Conservation (phyloP, 2,113 vertebrate genomes). For the Epinephelus moara region DNA sequence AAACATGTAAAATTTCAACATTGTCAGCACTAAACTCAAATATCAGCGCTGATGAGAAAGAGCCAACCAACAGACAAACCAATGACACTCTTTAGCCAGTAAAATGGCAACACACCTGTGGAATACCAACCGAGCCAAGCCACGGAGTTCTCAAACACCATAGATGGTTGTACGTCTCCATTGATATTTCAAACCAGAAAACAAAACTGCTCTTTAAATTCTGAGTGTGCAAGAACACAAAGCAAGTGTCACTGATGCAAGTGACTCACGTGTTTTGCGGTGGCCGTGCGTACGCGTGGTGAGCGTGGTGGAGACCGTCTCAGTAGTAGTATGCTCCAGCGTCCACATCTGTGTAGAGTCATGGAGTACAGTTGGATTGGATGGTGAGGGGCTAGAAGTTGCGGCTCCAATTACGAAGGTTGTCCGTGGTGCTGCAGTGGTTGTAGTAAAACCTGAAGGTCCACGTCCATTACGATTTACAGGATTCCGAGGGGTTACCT, state of each 20-base stretch:
- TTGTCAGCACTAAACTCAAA: background rate
- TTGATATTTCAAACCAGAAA: background rate
- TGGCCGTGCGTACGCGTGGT: slow-evolving; percentile 74
- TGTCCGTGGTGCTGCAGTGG: slow-evolving; percentile 56
- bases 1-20: background rate
- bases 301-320: slow-evolving; percentile 71
- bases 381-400: slow-evolving; percentile 76
- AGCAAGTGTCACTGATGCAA: rapidly evolving
- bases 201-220: background rate
- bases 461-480: slow-evolving; percentile 71
- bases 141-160: background rate
- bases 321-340: slow-evolving; percentile 76
- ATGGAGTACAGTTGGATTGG: slow-evolving; percentile 82
- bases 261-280: slow-evolving; percentile 86
- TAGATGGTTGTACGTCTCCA: background rate
- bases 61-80: background rate
- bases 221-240: background rate
- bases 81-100: background rate
- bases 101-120: background rate
- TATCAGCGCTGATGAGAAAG: background rate
- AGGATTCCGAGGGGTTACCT: slow-evolving; percentile 82
- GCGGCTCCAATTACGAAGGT: slow-evolving; percentile 65
- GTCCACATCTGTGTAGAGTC: slow-evolving; percentile 85
- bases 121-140: background rate
- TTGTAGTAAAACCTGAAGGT: slow-evolving; percentile 69